A percentile compares a stretch with the other conserved stretches of the same genome.
Evolutionary conservation across 2,888 invertebrate species (phyloP).

Genomic region (Harpagoxenus sublaevis): DNA sequence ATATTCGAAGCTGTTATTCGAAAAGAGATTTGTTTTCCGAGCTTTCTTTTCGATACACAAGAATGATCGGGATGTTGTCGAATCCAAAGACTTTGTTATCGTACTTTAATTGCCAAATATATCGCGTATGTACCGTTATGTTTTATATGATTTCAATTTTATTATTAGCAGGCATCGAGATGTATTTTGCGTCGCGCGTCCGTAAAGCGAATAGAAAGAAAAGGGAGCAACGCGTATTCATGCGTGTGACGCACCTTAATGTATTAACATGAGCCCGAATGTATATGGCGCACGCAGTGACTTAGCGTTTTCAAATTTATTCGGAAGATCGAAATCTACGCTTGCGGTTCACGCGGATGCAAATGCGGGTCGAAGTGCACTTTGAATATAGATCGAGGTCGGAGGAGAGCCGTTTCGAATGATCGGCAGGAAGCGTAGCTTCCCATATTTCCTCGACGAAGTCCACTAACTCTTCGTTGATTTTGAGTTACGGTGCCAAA

Average conservation of each 20-base stretch:
- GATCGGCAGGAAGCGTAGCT: slow-evolving; percentile 48
- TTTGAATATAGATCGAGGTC: slow-evolving; percentile 82
- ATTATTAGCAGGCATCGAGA: slow-evolving; percentile 13
- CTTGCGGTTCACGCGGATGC: slow-evolving; percentile 70
- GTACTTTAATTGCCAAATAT: slow-evolving; percentile 50
- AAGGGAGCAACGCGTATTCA: slow-evolving; percentile 12
- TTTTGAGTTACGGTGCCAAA: slow-evolving; percentile 76
- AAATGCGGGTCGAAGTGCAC: slow-evolving; percentile 78
- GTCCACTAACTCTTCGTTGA: slow-evolving; percentile 32
- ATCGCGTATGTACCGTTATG: slow-evolving; percentile 22
- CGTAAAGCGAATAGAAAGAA: not conserved
- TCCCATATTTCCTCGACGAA: slow-evolving; percentile 56
- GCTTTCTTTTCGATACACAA: slow-evolving; percentile 10
- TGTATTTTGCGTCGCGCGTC: not conserved
- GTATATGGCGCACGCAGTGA: slow-evolving; percentile 41
- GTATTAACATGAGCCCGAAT: slow-evolving; percentile 46
- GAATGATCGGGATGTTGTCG: slow-evolving; percentile 17
- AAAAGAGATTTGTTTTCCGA: slow-evolving; percentile 10
- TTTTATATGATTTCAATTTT: slow-evolving; percentile 43
- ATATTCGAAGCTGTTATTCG: slow-evolving; percentile 12
- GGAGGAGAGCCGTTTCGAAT: slow-evolving; percentile 50
- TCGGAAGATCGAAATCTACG: slow-evolving; percentile 77
- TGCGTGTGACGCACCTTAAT: slow-evolving; percentile 39
- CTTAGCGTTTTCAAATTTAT: slow-evolving; percentile 78
- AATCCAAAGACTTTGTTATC: slow-evolving; percentile 57